Evolutionary conservation across 2,888 invertebrate genomes (phyloP).

Genomic region (Leucophora obtusa): DNA sequence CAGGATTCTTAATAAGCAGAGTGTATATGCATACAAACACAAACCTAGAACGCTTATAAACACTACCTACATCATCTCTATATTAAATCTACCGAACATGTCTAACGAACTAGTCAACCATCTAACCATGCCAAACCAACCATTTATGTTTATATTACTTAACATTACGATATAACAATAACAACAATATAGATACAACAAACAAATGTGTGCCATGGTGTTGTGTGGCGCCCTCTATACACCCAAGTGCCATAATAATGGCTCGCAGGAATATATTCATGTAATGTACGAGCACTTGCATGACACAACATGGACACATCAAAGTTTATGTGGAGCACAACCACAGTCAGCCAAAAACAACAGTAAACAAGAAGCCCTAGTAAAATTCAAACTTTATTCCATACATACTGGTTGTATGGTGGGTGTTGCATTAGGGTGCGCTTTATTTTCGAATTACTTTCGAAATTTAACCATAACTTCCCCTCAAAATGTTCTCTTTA

Average conservation of each 20-base stretch:
- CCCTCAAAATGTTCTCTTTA: too few relatives aligned
- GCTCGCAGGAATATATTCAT: conserved; percentile 76
- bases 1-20: background rate
- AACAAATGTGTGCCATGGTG: conserved; percentile 62
- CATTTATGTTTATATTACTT: conserved; percentile 28
- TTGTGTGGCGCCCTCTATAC: conserved; percentile 72
- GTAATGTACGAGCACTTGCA: conserved; percentile 70
- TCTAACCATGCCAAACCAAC: conserved; percentile 36
- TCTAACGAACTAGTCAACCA: background rate
- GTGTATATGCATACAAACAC: background rate
- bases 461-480: too few relatives aligned
- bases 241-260: conserved; percentile 79
- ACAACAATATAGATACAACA: conserved; percentile 49
- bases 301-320: conserved; percentile 77
- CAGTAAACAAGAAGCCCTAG: conserved; percentile 6
- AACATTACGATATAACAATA: conserved; percentile 1
- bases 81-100: background rate
- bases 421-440: conserved; percentile 15
- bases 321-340: conserved; percentile 74
- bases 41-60: background rate
- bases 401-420: conserved; percentile 36
- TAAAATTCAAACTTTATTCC: conserved; percentile 32
- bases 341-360: conserved; percentile 25
- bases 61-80: background rate
- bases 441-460: too few relatives aligned